These are phyloP conservation scores for Chironex yamaguchii DNA, from an alignment of 30 jellyfish, hydroid and myxozoan genomes.

Conservation along the genomic window DNA sequence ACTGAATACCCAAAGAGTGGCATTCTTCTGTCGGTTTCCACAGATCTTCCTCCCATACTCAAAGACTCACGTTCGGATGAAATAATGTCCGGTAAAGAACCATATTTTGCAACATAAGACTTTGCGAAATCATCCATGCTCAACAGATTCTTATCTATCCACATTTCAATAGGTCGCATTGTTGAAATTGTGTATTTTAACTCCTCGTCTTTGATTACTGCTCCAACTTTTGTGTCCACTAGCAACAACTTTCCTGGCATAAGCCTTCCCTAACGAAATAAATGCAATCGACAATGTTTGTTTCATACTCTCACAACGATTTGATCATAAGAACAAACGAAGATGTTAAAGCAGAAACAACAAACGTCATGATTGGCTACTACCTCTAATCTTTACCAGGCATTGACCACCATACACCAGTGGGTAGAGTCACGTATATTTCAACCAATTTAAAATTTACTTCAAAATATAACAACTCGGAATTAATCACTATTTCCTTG, in stretches of 20 bases:
- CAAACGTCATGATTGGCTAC: no score
- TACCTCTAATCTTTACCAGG: no score
- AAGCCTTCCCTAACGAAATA: constrained; percentile 61
- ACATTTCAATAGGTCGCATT: constrained; percentile 28
- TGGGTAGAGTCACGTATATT: no score
- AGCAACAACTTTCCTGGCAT: constrained; percentile 79
- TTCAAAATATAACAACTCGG: no score
- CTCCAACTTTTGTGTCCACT: constrained; percentile 73
- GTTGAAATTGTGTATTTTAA: constrained; percentile 59
- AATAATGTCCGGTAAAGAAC: constrained; percentile 58
- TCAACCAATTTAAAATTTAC: no score
- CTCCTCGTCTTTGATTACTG: constrained; percentile 72
- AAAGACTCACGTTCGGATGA: constrained; percentile 44
- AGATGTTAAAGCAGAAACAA: neutral
- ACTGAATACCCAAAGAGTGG: constrained; percentile 82
- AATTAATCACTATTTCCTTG: no score
- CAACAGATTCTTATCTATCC: constrained; percentile 59
- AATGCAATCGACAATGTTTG: neutral
- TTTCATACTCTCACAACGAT: neutral
- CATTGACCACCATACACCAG: no score
- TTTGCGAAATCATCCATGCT: constrained; percentile 45
- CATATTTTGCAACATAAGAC: constrained; percentile 46
- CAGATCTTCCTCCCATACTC: constrained; percentile 79
- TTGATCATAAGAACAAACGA: neutral
- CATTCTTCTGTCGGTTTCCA: constrained; percentile 75